phyloP scores from a whole-genome alignment of 2,888 invertebrate genomes.

The Ophion ellenae region DNA sequence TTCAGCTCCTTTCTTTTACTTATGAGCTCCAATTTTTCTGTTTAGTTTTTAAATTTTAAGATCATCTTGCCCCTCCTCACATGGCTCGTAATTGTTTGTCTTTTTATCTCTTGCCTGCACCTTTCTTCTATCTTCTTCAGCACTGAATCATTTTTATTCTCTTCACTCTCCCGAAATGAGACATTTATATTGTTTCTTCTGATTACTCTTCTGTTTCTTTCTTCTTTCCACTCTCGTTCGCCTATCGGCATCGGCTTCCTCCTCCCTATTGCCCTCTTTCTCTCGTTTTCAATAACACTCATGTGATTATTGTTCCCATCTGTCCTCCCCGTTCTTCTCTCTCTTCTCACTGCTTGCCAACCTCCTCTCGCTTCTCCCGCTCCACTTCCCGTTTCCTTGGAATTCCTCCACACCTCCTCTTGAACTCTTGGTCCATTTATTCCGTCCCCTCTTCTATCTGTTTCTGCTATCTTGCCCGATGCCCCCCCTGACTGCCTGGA shows the following conservation, averaged over 20 bases:
- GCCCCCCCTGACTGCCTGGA: background rate
- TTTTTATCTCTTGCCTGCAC: background rate
- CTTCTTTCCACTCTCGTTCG: background rate
- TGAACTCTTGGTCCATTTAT: background rate
- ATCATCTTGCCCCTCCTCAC: background rate
- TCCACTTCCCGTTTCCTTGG: background rate
- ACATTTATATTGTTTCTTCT: too few relatives aligned
- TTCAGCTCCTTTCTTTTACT: background rate
- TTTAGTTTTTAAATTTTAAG: background rate
- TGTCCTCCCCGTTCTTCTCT: background rate
- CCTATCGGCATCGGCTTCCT: background rate
- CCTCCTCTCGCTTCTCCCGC: background rate
- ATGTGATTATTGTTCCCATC: background rate
- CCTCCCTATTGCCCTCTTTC: background rate
- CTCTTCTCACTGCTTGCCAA: background rate
- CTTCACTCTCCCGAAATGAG: background rate
- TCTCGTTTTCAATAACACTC: background rate
- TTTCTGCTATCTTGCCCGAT: background rate
- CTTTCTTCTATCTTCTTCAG: background rate
- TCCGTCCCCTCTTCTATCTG: background rate
- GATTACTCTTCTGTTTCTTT: background rate
- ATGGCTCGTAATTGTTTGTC: background rate
- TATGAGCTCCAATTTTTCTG: background rate
- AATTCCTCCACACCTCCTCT: background rate
- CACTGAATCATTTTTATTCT: background rate